These are phyloP conservation scores for Myotis daubentonii DNA, from an alignment of 2,797 vertebrate species.

Conservation along the genomic window DNA sequence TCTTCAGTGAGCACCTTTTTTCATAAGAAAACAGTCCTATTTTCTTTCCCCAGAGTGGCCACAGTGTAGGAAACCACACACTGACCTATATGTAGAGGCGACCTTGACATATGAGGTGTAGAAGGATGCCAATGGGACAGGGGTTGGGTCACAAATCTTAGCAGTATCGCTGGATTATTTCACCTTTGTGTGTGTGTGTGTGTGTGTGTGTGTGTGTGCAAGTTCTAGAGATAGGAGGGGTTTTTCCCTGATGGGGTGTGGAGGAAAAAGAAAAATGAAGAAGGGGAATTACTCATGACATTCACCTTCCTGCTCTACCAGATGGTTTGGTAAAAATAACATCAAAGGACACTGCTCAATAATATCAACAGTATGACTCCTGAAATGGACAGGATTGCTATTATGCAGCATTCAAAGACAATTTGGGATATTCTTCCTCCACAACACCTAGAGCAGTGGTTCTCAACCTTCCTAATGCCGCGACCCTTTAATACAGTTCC, in stretches of 20 bases:
- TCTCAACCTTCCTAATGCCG: too few species aligned
- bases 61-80: slow-evolving; percentile 57
- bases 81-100: slow-evolving; percentile 40
- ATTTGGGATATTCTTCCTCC: background rate
- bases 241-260: slow-evolving; percentile 41
- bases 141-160: slow-evolving; percentile 46
- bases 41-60: slow-evolving; percentile 15
- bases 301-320: slow-evolving; percentile 39
- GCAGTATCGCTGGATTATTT: background rate
- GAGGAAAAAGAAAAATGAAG: slow-evolving; percentile 57
- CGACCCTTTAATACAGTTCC: too few species aligned
- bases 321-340: slow-evolving; percentile 21
- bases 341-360: slow-evolving; percentile 17
- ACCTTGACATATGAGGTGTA: slow-evolving; percentile 36
- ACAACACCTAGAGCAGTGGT: background rate
- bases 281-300: slow-evolving; percentile 60
- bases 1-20: background rate
- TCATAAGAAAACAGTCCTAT: background rate
- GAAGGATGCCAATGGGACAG: background rate
- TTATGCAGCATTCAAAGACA: background rate
- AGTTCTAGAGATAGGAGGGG: slow-evolving; percentile 56
- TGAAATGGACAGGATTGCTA: background rate
- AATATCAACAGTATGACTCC: background rate
- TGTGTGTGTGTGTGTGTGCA: background rate
- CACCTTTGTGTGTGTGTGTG: too few species aligned